Evolutionary conservation across 2,888 invertebrate species (phyloP).

Genomic region (Sialis lutaria): DNA sequence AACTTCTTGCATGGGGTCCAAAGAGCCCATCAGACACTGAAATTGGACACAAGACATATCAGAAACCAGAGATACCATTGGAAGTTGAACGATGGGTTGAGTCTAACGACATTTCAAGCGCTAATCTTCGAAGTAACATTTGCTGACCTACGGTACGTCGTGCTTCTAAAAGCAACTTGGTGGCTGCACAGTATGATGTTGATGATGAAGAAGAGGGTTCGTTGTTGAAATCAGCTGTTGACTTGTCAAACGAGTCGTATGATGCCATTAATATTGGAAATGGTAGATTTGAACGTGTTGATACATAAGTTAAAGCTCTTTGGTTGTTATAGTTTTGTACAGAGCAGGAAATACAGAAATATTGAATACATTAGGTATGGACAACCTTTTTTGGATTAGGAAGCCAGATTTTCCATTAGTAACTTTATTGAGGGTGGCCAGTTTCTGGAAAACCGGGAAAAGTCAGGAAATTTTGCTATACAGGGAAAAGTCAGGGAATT

Average conservation of each 20-base stretch:
- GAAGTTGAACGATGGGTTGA: slow-evolving; percentile 55
- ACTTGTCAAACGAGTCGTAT: not conserved
- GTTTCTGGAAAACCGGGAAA: no score
- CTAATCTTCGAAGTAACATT: slow-evolving; percentile 31
- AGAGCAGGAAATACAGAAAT: no score
- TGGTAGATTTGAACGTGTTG: not conserved
- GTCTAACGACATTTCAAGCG: slow-evolving; percentile 52
- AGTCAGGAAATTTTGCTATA: no score
- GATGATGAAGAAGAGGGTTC: not conserved
- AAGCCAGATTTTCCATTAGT: no score
- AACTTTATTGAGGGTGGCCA: no score
- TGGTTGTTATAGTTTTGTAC: not conserved
- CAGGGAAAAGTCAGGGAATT: no score
- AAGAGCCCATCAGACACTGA: slow-evolving; percentile 16
- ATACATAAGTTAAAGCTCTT: not conserved
- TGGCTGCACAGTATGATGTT: no score
- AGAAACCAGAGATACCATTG: slow-evolving; percentile 40
- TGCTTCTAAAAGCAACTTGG: no score
- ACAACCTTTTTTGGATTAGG: no score
- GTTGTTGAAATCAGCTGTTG: not conserved
- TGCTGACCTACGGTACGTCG: slow-evolving; percentile 15
- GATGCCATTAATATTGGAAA: not conserved
- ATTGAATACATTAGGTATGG: no score
- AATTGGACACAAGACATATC: slow-evolving; percentile 19
- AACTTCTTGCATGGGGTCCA: slow-evolving; percentile 17